Percentiles rank a stretch among this genome's conserved stretches.
phyloP scores from a whole-genome alignment of 2,797 vertebrate species.

The Meriones psammophilus region DNA sequence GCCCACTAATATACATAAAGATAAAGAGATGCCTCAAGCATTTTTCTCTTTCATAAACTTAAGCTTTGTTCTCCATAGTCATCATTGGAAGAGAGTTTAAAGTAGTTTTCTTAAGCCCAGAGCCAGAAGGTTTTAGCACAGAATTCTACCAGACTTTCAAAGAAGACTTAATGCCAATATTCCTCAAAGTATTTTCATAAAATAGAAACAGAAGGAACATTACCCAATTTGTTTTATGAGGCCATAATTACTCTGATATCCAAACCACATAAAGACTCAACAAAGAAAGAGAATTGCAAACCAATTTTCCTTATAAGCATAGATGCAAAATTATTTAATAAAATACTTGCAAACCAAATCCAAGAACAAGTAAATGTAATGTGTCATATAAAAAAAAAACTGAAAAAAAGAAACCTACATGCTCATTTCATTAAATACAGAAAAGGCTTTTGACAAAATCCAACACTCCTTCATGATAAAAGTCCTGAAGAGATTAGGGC shows the following conservation, averaged over 20 bases:
- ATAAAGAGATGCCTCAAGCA: slow-evolving; percentile 17
- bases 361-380: background rate
- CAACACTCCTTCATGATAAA: background rate
- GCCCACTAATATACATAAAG: background rate
- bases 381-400: background rate
- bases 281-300: background rate
- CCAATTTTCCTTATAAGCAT: background rate
- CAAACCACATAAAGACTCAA: background rate
- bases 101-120: slow-evolving; percentile 42
- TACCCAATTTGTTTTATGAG: background rate
- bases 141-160: background rate
- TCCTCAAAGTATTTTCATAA: background rate
- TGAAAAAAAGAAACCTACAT: background rate
- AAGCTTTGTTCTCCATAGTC: slow-evolving; percentile 66
- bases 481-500: background rate
- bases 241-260: background rate
- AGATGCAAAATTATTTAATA: background rate
- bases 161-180: background rate
- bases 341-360: background rate
- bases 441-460: background rate
- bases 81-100: slow-evolving; percentile 75
- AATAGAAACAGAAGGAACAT: background rate
- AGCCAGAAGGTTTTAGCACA: background rate
- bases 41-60: slow-evolving; percentile 70
- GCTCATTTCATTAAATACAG: background rate